Conservation (phyloP, 2,888 invertebrate genomes). For the Drosophila maculinotata region DNA sequence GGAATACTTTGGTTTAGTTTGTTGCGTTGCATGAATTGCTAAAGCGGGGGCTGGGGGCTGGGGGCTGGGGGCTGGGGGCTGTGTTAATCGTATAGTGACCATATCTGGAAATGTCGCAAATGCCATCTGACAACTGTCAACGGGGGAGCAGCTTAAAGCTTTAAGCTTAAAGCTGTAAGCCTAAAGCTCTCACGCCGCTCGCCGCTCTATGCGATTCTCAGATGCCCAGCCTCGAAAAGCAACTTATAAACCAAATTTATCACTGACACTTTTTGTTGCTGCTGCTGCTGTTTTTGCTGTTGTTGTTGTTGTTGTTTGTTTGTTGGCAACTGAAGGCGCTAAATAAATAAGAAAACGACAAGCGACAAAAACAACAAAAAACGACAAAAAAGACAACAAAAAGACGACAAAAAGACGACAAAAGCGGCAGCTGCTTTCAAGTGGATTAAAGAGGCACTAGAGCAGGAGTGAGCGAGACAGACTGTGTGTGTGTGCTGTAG, state of each 20-base stretch:
- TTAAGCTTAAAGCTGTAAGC: slow-evolving; percentile 40
- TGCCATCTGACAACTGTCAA: slow-evolving; percentile 54
- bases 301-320: neutral
- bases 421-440: slow-evolving; percentile 56
- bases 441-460: slow-evolving; percentile 43
- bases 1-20: slow-evolving; percentile 55
- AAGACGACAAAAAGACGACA: slow-evolving; percentile 24
- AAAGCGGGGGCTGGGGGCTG: neutral
- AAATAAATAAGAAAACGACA: slow-evolving; percentile 54
- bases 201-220: slow-evolving; percentile 53
- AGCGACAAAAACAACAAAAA: slow-evolving; percentile 20
- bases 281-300: slow-evolving; percentile 12
- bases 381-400: slow-evolving; percentile 49
- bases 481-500: neutral
- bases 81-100: slow-evolving; percentile 43
- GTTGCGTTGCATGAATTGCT: neutral
- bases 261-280: slow-evolving; percentile 48
- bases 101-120: slow-evolving; percentile 29
- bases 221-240: neutral
- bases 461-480: neutral
- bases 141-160: slow-evolving; percentile 38
- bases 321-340: neutral
- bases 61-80: neutral
- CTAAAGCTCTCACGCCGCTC: slow-evolving; percentile 10
- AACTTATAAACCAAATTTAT: slow-evolving; percentile 66